Base-by-base conservation (phyloP, 2,113 vertebrate species). In the Leptobrachium ailaonicum region DNA sequence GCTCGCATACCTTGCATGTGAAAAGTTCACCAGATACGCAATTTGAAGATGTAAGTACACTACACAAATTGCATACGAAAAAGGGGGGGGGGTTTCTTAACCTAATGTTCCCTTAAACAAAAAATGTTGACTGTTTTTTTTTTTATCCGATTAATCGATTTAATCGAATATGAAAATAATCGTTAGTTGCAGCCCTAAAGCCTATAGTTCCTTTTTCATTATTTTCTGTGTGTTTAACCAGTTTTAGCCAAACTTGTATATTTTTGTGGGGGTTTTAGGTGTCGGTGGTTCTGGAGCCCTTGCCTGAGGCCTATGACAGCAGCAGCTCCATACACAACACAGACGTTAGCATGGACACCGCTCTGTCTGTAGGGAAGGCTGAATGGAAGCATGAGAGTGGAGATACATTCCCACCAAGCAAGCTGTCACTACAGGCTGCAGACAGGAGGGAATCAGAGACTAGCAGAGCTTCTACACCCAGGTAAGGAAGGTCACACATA, bases 281-380 rank as follows among this genome's bases (percentile, higher is more conserved):
- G 42, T 96, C 95, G 0, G 90, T 99, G 10, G 87, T 80, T 80
- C 83, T 99, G 40, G 96, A 99, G 76, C 93, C 97, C 67, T 87
- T 98, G 58, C 90, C 92, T 54, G 95, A 94, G 66, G 84, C 87
- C 2, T 95, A 91, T 1, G 88, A 94, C 77, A 92, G 90, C 86
- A 91, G 88, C 82, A 91, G 82, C 86, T 93, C 91, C 41, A 2
- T 88, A 73, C 93, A 87, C 0, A 68, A 86, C 45, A 83, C 89
- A 47, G 91, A 94, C 2, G 53, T 86, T 32, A 88, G 83, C 78
- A 76, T 76, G 1, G 89, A 88, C 8, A 1, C 32, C 2, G 60
- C 83, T 77, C 8, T 85, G 56, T 75, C 86, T 44, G 82, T 85
- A 12, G 83, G 53, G 69, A 82, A 44, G 75, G 79, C 83, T n/a